Evolutionary conservation across 2,113 vertebrate genomes (phyloP).

Genomic region (Gavialis gangeticus): DNA sequence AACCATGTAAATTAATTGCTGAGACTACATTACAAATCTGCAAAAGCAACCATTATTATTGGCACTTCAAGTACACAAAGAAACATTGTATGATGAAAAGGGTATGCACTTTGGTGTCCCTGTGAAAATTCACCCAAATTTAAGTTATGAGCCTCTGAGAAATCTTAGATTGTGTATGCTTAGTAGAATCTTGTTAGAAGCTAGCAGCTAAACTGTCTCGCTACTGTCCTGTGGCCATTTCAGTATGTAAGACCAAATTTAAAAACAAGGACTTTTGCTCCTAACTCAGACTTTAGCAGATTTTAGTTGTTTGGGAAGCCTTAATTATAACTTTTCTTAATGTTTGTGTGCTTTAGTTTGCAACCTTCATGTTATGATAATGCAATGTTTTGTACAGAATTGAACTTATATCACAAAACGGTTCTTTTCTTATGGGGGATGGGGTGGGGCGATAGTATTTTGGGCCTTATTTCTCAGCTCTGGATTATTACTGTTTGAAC

Average conservation of each 20-base stretch:
- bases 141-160: neutral
- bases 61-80: neutral
- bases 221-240: too few relatives aligned
- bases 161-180: neutral
- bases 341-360: neutral
- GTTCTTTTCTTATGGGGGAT: neutral
- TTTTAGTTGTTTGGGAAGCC: neutral
- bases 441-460: neutral
- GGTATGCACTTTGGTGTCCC: neutral
- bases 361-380: neutral
- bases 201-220: neutral
- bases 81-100: neutral
- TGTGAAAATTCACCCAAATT: neutral
- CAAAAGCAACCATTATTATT: neutral
- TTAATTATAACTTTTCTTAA: neutral
- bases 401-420: accelerated
- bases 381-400: accelerated
- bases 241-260: too few relatives aligned
- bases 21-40: neutral
- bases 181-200: neutral
- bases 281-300: too few relatives aligned
- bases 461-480: neutral
- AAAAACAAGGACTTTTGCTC: too few relatives aligned
- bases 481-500: neutral
- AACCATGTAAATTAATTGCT: neutral